phyloP scores from a whole-genome alignment of 2,888 invertebrate species.

The Volucella bombylans region DNA sequence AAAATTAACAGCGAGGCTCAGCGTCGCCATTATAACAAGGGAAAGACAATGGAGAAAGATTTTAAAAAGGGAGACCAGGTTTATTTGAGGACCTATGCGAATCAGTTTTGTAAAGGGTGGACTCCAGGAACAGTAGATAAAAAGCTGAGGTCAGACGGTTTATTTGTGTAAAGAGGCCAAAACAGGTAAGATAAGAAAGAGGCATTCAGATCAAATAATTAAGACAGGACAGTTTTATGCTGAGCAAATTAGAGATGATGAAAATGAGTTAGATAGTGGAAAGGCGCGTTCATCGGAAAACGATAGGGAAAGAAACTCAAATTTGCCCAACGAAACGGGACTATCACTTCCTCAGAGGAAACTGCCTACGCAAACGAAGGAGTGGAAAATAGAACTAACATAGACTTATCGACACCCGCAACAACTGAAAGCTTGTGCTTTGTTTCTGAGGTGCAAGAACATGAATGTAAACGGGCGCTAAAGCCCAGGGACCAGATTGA shows the following conservation, averaged over 20 bases:
- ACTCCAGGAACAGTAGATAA: background rate
- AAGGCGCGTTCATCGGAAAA: too few species aligned
- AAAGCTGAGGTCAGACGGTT: background rate
- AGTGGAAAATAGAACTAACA: too few species aligned
- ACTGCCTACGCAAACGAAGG: too few species aligned
- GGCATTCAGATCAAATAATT: background rate
- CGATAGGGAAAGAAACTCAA: too few species aligned
- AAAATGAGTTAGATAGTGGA: too few species aligned
- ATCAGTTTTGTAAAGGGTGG: conserved; percentile 9
- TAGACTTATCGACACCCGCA: background rate
- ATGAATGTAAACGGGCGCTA: too few species aligned
- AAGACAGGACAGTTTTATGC: background rate
- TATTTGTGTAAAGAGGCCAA: background rate
- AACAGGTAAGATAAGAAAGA: background rate
- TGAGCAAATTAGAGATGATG: too few species aligned
- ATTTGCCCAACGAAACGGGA: too few species aligned
- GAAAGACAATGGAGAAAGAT: conserved; percentile 1
- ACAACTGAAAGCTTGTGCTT: background rate
- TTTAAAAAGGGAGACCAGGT: conserved; percentile 21
- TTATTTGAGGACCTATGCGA: background rate
- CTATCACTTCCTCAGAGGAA: too few species aligned
- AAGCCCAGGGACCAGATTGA: too few species aligned
- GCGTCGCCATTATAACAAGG: background rate
- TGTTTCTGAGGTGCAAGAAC: background rate
- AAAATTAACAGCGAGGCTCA: too few species aligned